phyloP scores from a whole-genome alignment of 2,888 invertebrate species.

The Pedicia rivosa region DNA sequence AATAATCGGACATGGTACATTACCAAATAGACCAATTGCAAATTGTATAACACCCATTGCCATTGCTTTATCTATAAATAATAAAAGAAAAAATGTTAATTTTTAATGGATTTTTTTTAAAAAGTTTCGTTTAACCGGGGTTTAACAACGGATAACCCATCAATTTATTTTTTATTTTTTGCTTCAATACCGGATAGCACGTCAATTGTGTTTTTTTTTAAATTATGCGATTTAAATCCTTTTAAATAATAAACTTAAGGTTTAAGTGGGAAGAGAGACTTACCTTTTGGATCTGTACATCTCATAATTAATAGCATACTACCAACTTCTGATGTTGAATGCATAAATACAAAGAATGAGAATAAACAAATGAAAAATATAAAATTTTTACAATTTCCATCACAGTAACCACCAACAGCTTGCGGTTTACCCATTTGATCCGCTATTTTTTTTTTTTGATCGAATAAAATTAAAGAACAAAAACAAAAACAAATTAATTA shows the following conservation, averaged over 20 bases:
- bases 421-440: conserved; percentile 20
- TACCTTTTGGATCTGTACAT: conserved; percentile 70
- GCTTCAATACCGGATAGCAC: too few species aligned
- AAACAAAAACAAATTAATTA: too few species aligned
- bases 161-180: background rate
- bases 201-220: too few species aligned
- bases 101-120: too few species aligned
- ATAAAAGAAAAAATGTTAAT: too few species aligned
- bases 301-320: conserved; percentile 79
- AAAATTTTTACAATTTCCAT: conserved; percentile 61
- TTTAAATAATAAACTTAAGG: background rate
- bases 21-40: conserved; percentile 84
- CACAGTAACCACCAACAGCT: conserved; percentile 67
- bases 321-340: conserved; percentile 85
- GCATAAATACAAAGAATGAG: conserved; percentile 77
- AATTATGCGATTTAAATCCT: too few species aligned
- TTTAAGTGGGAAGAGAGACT: conserved; percentile 1
- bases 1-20: conserved; percentile 89
- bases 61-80: conserved; percentile 67
- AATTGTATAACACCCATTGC: conserved; percentile 87
- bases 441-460: too few species aligned
- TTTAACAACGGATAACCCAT: background rate
- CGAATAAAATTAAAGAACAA: too few species aligned
- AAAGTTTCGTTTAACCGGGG: too few species aligned
- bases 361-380: conserved; percentile 68